Base-by-base conservation (phyloP, 2,797 vertebrate genomes). In the Enteromius mattozi region DNA sequence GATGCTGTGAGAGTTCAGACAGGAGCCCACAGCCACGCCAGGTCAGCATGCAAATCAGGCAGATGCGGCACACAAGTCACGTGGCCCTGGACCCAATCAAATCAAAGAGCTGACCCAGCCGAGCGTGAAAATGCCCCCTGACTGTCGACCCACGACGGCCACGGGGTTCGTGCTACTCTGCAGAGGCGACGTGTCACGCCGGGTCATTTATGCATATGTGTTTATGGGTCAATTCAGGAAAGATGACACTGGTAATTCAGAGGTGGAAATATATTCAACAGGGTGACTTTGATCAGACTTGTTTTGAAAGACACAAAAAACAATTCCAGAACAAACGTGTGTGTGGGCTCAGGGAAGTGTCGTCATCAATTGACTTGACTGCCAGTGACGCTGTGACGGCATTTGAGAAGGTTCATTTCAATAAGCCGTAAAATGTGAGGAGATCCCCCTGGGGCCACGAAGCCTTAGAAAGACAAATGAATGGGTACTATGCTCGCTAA, bases 31-130 rank as follows among this genome's bases (percentile, higher is more conserved):
- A 76, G 85, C 85, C 81, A 80, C 19, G 69, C 78, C 81, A 87
- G 79, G 80, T 87, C 87, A 81, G 61, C 80, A 83, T 88, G 85
- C 83, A 86, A 87, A 88, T 78, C 80, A 84, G 75, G 71, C 84
- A 83, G 71, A 83, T 82, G 82, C 37, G 40, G 54, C 78, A 45
- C 37, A 66, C 59, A 30, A 80, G 74, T 84, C 61, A 79, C 47
- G 16, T 79, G 63, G 54, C 81, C 68, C 61, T 56, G 68, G 66
- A 77, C 77, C 51, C 81, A 71, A 71, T 86, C 76, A 78, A 86
- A 86, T 85, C 65, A 49, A 65, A 86, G 69, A 17, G 49, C 49
- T 87, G 83, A 79, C 72, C 85, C 61, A 83, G 81, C 51, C 56
- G 77, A 88, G 80, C 79, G 30, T 86, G 45, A 84, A 77, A 77